A percentile compares a stretch with the other conserved stretches of the same genome.
phyloP scores from a whole-genome alignment of 2,888 invertebrate species.

The Bombylius discolor region DNA sequence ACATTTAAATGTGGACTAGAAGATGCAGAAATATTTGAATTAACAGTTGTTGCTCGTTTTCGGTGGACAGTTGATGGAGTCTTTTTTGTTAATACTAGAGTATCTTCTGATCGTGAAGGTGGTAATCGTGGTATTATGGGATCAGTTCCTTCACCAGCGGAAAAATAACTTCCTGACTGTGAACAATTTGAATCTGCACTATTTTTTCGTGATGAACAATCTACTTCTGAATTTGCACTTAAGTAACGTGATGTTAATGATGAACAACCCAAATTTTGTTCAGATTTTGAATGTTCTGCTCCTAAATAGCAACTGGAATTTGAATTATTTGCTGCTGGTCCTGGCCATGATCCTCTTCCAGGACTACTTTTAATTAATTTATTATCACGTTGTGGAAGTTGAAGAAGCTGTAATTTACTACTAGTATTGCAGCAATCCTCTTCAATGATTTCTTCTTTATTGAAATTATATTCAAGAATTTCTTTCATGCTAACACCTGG shows the following conservation, averaged over 20 bases:
- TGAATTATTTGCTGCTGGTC: conserved; percentile 46
- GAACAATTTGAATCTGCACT: conserved; percentile 47
- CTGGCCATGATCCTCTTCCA: conserved; percentile 76
- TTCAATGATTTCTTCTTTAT: conserved; percentile 19
- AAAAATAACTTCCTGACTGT: conserved; percentile 40
- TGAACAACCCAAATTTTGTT: conserved; percentile 45
- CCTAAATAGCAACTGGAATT: conserved; percentile 39
- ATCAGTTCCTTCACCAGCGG: conserved; percentile 28
- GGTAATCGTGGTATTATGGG: conserved; percentile 42
- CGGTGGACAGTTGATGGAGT: conserved; percentile 36
- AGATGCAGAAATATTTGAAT: conserved; percentile 39
- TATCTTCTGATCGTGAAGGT: conserved; percentile 70
- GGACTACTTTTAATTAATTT: conserved; percentile 64
- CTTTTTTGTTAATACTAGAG: conserved; percentile 42
- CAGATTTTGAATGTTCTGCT: conserved; percentile 71
- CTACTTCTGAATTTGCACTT: conserved; percentile 34
- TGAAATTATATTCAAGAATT: conserved; percentile 27
- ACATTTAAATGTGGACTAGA: conserved; percentile 57
- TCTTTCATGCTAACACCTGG: conserved; percentile 32
- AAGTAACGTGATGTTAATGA: conserved; percentile 40
- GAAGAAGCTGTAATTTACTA: conserved; percentile 28
- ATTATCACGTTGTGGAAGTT: conserved; percentile 47
- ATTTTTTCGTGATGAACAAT: conserved; percentile 40
- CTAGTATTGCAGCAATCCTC: conserved; percentile 8
- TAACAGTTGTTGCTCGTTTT: conserved; percentile 44